phyloP scores from a whole-genome alignment of 2,888 invertebrate genomes.

The Hipparchia sbordonii region DNA sequence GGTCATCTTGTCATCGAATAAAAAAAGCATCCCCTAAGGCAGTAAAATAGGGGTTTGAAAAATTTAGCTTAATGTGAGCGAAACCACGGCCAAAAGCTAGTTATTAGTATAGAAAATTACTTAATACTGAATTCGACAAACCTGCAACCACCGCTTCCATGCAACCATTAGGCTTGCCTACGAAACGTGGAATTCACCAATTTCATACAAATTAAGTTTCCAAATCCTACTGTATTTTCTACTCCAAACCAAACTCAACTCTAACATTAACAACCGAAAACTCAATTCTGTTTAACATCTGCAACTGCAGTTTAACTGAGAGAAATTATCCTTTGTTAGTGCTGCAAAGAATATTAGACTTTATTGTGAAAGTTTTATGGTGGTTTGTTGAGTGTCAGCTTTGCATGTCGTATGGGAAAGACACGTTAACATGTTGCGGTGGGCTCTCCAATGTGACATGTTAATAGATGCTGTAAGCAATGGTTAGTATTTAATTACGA shows the following conservation, averaged over 20 bases:
- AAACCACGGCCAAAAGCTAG: too few relatives aligned
- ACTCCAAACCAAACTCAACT: background rate
- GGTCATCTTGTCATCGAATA: too few relatives aligned
- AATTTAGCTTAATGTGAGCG: too few relatives aligned
- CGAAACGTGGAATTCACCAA: slow-evolving; percentile 18
- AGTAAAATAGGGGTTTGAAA: too few relatives aligned
- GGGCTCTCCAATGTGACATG: slow-evolving; percentile 8
- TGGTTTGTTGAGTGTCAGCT: background rate
- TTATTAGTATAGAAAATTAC: too few relatives aligned
- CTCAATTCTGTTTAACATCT: background rate
- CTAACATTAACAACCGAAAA: background rate
- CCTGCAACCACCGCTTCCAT: background rate
- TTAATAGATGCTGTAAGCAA: background rate
- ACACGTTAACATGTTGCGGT: slow-evolving; percentile 17
- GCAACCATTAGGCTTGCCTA: slow-evolving; percentile 10
- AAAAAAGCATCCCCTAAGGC: too few relatives aligned
- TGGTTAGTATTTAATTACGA: too few relatives aligned
- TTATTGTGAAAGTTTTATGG: background rate
- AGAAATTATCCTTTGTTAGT: background rate
- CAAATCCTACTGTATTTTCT: background rate
- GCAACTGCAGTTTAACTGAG: slow-evolving; percentile 6
- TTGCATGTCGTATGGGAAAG: slow-evolving; percentile 5
- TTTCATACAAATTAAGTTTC: slow-evolving; percentile 14
- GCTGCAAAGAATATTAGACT: background rate
- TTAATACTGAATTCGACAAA: too few relatives aligned